A percentile compares a stretch with the other conserved stretches of the same genome.
phyloP scores from a whole-genome alignment of 2,113 vertebrate genomes.

The Cyprinodon variegatus region DNA sequence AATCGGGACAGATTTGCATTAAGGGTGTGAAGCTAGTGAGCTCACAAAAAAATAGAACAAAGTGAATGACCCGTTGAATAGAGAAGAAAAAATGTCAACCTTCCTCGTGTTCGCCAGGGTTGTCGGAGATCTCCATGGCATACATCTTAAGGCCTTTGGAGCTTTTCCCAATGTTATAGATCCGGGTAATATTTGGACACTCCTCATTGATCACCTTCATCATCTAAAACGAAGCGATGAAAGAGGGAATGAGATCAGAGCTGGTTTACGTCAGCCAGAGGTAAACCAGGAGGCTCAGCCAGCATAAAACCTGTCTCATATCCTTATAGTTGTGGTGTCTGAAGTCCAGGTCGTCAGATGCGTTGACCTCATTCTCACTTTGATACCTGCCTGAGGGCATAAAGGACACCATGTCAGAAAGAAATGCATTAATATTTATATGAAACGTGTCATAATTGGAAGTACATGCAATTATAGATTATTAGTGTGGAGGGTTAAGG shows the following conservation, averaged over 20 bases:
- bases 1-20: no score
- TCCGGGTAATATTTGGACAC: constrained; percentile 93
- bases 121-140: constrained; percentile 95
- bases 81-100: constrained; percentile 62
- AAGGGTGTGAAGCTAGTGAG: not conserved
- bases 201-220: constrained; percentile 96
- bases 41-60: not conserved
- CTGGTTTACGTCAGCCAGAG: not conserved
- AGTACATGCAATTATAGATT: no score
- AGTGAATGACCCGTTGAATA: no score
- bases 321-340: constrained; percentile 94
- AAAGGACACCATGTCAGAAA: not conserved
- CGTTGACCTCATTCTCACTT: constrained; percentile 78
- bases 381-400: constrained; percentile 65
- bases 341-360: constrained; percentile 89
- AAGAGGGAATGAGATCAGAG: not conserved
- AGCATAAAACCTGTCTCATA: constrained; percentile 89
- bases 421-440: not conserved
- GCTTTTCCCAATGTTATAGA: constrained; percentile 95
- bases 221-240: constrained; percentile 76
- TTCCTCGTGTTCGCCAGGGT: constrained; percentile 91
- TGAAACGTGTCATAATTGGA: not conserved
- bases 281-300: no score
- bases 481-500: no score
- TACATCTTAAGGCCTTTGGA: constrained; percentile 91